Conservation (phyloP, 2,797 vertebrate species). For the Anguilla obscura region DNA sequence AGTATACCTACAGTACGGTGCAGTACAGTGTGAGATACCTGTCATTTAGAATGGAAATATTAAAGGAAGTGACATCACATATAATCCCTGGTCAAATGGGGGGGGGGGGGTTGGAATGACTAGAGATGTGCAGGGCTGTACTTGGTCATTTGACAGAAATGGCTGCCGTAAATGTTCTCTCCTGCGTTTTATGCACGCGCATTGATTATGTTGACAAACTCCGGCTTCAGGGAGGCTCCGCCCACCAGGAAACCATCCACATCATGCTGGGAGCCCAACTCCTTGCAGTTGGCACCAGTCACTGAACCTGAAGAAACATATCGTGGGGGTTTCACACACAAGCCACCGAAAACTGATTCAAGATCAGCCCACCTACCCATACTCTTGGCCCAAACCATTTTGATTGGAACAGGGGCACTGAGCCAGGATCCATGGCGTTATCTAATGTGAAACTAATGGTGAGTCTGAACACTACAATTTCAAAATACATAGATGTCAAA, state of each 20-base stretch:
- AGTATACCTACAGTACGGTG: slow-evolving; percentile 60
- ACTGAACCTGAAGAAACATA: slow-evolving; percentile 72
- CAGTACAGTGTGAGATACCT: slow-evolving; percentile 61
- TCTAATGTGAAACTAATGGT: not conserved
- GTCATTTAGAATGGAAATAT: slow-evolving; percentile 56
- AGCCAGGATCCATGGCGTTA: not conserved
- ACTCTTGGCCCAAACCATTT: not conserved
- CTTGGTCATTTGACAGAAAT: slow-evolving; percentile 45
- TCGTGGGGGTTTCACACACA: not conserved
- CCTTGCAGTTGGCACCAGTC: slow-evolving; percentile 89
- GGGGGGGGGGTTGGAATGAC: slow-evolving; percentile 34
- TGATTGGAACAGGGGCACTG: not conserved
- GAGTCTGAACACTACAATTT: not conserved
- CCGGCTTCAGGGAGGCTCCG: slow-evolving; percentile 92
- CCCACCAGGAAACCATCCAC: slow-evolving; percentile 97
- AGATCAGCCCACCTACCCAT: not conserved
- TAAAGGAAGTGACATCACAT: slow-evolving; percentile 60
- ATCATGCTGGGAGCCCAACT: slow-evolving; percentile 87
- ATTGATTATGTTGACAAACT: slow-evolving; percentile 93
- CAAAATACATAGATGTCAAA: not conserved
- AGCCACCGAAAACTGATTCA: not conserved
- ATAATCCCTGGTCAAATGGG: slow-evolving; percentile 56
- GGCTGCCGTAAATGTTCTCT: slow-evolving; percentile 40
- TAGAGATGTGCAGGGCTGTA: slow-evolving; percentile 49
- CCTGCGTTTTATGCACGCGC: slow-evolving; percentile 79